Evolutionary conservation across 2,888 invertebrate species (phyloP), one percentile per base, ranked within the genome.

Genomic region (Ectemnius cavifrons): DNA sequence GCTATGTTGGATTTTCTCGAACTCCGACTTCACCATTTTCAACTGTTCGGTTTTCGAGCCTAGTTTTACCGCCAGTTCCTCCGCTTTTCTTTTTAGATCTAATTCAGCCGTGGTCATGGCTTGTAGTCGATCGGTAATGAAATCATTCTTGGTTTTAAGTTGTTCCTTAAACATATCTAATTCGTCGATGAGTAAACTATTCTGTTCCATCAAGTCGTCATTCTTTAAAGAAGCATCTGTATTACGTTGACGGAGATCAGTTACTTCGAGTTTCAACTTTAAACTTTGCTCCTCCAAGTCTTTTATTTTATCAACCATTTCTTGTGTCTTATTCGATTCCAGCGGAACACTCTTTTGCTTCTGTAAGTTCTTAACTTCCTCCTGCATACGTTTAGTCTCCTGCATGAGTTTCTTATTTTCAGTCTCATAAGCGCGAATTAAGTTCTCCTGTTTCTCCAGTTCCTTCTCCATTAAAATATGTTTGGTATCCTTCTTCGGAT

Each of bases 141-240:
- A 91, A 20, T 87, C 85, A 57, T 89, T 90, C 63, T 91, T 91
- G 14, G 88, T 86, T 69, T 81, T 86, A 28, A 91, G 60, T 49
- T 91, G 91, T 4, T 91, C 90, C 61, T 88, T 91, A 46, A 90
- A 89, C 85, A 89, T 87, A n/a, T 83, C 81, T 49, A 89, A 66
- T 60, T 88, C 90, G 37, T 91, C 91, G 28, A 84, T 85, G n/a
- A 90, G 58, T 20, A 91, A 63, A 66, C 84, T 82, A 58, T 88
- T 89, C 45, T 90, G 91, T 52, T 91, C 88, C 0, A 45, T 69
- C 23, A 87, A 62, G 73, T 91, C 91, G 4, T 91, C 91, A 28
- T 85, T 85, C 62, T 86, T 90, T 56, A 88, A 28, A 0, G 77
- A 64, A 2, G 75, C 82, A 56, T 91, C 90, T 0, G 75, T 74